A percentile compares a stretch with the other conserved stretches of the same genome.
Conservation (phyloP, 2,113 vertebrate species). For the Leiothrix lutea region DNA sequence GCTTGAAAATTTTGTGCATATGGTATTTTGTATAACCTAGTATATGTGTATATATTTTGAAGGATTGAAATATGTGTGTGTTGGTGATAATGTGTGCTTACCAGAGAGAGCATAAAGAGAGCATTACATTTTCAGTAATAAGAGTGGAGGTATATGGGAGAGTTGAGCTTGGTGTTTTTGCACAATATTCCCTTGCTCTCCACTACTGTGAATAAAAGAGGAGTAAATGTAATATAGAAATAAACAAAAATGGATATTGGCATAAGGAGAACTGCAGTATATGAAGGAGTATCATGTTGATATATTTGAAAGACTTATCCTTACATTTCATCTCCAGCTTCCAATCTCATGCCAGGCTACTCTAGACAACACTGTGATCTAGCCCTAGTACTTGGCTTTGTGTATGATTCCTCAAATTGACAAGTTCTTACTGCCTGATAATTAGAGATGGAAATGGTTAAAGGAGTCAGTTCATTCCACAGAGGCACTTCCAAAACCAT, state of each 20-base stretch:
- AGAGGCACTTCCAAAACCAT: accelerated
- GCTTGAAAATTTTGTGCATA: not conserved
- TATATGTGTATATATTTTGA: not conserved
- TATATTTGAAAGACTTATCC: not conserved
- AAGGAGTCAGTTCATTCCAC: not conserved
- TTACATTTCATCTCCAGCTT: not conserved
- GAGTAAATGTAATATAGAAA: not conserved
- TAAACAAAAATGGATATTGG: not conserved
- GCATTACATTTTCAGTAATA: not conserved
- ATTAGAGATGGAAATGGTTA: not conserved
- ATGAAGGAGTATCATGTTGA: not conserved
- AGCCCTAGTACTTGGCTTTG: not conserved
- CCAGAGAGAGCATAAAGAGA: not conserved
- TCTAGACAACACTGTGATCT: not conserved
- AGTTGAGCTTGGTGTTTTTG: not conserved
- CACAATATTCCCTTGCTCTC: not conserved
- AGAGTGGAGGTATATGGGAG: not conserved
- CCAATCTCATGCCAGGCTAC: not conserved
- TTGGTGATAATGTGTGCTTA: not conserved
- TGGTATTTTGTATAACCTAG: not conserved
- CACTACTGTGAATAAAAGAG: not conserved
- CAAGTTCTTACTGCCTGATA: not conserved
- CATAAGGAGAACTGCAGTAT: not conserved
- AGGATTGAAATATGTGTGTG: not conserved
- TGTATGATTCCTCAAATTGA: not conserved